Base-by-base conservation (phyloP, 2,888 invertebrate genomes). In the Nysson spinosus region DNA sequence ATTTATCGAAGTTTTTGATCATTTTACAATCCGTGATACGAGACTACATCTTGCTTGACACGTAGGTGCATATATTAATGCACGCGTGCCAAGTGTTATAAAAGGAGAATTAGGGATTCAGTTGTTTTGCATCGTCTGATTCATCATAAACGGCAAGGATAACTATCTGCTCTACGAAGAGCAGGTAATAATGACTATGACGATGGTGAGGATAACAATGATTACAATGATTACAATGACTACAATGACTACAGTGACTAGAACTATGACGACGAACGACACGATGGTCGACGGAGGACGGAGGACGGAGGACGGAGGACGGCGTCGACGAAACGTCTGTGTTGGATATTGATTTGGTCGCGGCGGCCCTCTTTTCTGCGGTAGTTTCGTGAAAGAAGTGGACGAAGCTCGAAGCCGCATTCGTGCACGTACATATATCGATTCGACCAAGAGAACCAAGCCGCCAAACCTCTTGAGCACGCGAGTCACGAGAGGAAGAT, bases 391-490 rank as follows among this genome's bases (percentile, higher is more conserved):
- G 78, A 76, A 76, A 76, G 76, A 76, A 76, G 76, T 78, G 75
- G 72, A 75, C 78, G 75, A 75, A 68, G 74, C 78, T 75, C 72
- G 75, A 77, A 76, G 76, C 76, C 76, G 76, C 76, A 75, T 76
- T 76, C 75, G 75, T 76, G 78, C 75, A 77, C 78, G 78, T 77
- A 77, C 78, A 75, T 77, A 66, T 75, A 76, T 76, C 78, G 76
- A 78, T 78, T 76, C 67, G 64, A 72, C 74, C 65, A 47, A 61
- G 49, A 71, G 72, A 72, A 39, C 16, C 54, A 42, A 67, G 39
- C 46, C 49, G 37, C n/a, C n/a, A n/a, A 57, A 55, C 32, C 56
- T 57, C 30, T 56, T 50, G 55, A 66, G 49, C 71, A 63, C 70
- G 66, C 64, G 68, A 65, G 55, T 49, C 62, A 61, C 64, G 51